Base-by-base conservation (phyloP, 2,888 invertebrate genomes). In the Leptinotarsa tumamoca region DNA sequence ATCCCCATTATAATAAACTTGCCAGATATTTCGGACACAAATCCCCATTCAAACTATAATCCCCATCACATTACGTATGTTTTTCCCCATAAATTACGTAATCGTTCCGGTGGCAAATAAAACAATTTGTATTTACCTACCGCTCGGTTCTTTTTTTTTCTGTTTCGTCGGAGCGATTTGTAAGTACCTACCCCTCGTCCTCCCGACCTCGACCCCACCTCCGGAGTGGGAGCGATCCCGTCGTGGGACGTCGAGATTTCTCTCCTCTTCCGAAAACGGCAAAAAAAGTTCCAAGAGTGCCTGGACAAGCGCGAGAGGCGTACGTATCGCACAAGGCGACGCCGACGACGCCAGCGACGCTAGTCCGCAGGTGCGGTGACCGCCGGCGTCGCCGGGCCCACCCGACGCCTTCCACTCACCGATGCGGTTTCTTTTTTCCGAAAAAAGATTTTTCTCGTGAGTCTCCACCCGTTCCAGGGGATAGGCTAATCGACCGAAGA, bases 371-470 rank as follows among this genome's bases (percentile, higher is more conserved):
- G 88, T 87, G 87, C 87, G 86, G 87, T 87, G 87, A 87, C 88
- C 88, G 88, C 76, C 79, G 73, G 77, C 82, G 82, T 83, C 81
- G 82, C 87, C 89, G 87, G 84, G 88, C 89, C 89, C 87, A 83
- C 83, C 84, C 82, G 63, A 63, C 84, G 86, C 84, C 75, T 79
- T 79, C 85, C 87, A 84, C 83, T 86, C 87, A 86, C 87, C 87
- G 87, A 85, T 88, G 88, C 85, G 87, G 86, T 86, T 87, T 88
- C 88, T 85, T 88, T 87, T 88, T 88, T 87, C 86, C 85, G 85
- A 86, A 88, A 89, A 88, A 88, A 87, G 87, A 88, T 89, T 89
- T 89, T 89, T 89, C 88, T 87, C 84, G 81, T 84, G 86, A 89
- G 89, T 89, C 89, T 89, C 89, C 89, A 88, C 89, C 89, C 88